These are phyloP conservation scores for Cinclus cinclus DNA, from an alignment of 2,113 vertebrate species.

Conservation along the genomic window DNA sequence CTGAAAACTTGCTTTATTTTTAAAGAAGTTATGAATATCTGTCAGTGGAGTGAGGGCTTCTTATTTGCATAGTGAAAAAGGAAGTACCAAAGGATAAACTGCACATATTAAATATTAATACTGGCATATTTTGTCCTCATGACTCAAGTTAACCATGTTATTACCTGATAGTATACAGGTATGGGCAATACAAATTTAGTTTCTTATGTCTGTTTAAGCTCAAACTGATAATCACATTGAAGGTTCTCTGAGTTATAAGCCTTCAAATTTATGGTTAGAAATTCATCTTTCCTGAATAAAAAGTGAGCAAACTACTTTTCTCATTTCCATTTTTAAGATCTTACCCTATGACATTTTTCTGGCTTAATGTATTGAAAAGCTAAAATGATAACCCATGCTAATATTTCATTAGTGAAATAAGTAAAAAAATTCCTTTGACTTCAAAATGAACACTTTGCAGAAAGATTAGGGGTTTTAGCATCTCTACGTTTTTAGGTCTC, in stretches of 20 bases:
- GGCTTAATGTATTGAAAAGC: neutral
- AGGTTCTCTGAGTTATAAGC: neutral
- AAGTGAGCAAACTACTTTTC: neutral
- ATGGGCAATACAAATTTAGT: neutral
- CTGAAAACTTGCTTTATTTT: neutral
- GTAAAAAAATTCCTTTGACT: neutral
- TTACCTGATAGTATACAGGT: neutral
- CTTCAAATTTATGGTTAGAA: neutral
- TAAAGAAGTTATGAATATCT: neutral
- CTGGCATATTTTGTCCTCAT: neutral
- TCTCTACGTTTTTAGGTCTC: neutral
- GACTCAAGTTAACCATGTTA: neutral
- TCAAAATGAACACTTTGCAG: neutral
- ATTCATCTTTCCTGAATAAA: neutral
- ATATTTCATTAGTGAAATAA: neutral
- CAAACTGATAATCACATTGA: neutral
- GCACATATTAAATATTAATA: neutral
- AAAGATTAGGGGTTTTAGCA: neutral
- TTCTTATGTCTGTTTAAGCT: neutral
- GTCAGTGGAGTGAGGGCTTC: neutral
- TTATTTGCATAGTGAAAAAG: neutral
- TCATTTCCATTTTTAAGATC: neutral
- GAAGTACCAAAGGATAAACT: neutral
- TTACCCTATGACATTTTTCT: neutral
- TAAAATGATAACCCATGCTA: neutral